A percentile compares a stretch with the other conserved stretches of the same genome.
These are phyloP conservation scores for Nylanderia fulva DNA, from an alignment of 1,140 invertebrate genomes.

Conservation along the genomic window DNA sequence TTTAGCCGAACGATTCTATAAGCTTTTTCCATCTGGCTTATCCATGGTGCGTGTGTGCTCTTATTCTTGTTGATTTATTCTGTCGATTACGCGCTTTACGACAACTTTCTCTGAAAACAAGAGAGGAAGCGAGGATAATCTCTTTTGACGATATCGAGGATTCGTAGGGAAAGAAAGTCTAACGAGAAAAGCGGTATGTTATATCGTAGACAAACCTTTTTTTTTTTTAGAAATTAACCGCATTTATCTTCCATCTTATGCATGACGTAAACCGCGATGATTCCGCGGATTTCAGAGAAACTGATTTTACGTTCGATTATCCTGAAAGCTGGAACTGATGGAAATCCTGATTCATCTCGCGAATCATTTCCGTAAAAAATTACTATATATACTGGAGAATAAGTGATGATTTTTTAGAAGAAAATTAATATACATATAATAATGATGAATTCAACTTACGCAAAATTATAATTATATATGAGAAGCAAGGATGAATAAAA, in stretches of 20 bases:
- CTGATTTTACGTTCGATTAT: conserved; percentile 46
- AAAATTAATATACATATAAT: background rate
- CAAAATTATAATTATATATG: background rate
- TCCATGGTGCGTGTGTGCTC: conserved; percentile 5
- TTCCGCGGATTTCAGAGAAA: conserved; percentile 30
- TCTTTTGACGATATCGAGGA: conserved; percentile 20
- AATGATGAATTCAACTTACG: too few species aligned
- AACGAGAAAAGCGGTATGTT: background rate
- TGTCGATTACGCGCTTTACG: conserved; percentile 51
- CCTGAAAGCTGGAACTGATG: conserved; percentile 10
- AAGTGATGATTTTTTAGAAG: background rate
- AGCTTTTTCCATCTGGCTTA: background rate
- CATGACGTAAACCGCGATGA: conserved; percentile 17
- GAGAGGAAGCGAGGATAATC: conserved; percentile 46
- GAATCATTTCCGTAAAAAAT: background rate
- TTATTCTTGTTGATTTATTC: conserved; percentile 48
- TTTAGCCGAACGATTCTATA: background rate
- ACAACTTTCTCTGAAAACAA: conserved; percentile 52
- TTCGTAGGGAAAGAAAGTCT: conserved; percentile 41
- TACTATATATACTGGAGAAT: background rate
- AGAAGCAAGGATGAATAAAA: background rate
- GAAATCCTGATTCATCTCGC: conserved; percentile 32
- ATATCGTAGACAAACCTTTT: background rate
- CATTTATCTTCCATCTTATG: conserved; percentile 18
- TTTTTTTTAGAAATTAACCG: background rate